Evolutionary conservation across 1,140 invertebrate species (phyloP), one percentile per base, ranked within the genome.

Genomic region (Archivesica marissinica): DNA sequence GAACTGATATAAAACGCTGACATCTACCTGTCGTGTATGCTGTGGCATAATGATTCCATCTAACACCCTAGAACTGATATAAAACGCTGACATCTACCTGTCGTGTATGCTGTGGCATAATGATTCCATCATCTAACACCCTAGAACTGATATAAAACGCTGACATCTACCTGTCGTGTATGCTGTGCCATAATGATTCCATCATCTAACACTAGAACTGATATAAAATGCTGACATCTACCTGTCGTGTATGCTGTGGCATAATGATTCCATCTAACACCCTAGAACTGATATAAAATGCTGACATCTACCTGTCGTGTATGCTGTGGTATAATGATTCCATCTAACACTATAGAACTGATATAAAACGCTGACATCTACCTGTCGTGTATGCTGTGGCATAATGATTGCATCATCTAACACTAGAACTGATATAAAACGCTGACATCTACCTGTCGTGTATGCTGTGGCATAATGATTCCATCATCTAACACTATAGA

Each of bases 371-470:
- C 86, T 28, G 87, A 85, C 47, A 87, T 89, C 64, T 90, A n/a
- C n/a, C n/a, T n/a, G n/a, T n/a, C n/a, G n/a, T n/a, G n/a, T n/a
- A 89, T 99, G 97, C 79, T 95, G 96, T 0, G 99, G 99, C 94
- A 99, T 97, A 85, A 99, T 97, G 1, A 99, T 96, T 9, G 98
- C 99, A 94, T 99, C 99, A 94, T 99, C 98, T 97, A 98, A 99
- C 9, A 99, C 98, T 96, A 50, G 87, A 86, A 28, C 90, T 87
- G 15, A 89, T 89, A 83, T 87, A 89, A 20, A 90, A 76, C 30
- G 88, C 86, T 28, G 87, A 85, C 47, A 87, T 89, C 64, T 90
- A n/a, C n/a, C n/a, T n/a, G n/a, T n/a, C n/a, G n/a, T n/a, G n/a
- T n/a, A 89, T 99, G 97, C 79, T 95, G 96, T 0, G 99, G 99